phyloP scores from a whole-genome alignment of 30 jellyfish, hydroid and myxozoan genomes.

The Aurelia aurita complex sp. Pacific region DNA sequence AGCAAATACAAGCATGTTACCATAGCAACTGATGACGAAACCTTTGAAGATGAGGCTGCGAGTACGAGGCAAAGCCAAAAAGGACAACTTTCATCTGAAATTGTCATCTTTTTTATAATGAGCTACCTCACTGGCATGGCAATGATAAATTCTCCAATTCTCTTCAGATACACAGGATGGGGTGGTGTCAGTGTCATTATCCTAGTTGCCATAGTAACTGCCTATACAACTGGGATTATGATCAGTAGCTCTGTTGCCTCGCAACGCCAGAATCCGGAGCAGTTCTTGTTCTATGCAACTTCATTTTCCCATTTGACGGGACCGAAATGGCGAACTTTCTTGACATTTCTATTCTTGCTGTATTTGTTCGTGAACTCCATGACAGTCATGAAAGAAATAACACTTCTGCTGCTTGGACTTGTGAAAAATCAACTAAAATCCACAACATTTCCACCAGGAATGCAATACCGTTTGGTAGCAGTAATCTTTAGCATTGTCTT shows the following conservation, averaged over 20 bases:
- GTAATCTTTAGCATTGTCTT: neutral
- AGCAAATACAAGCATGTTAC: neutral
- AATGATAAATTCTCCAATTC: neutral
- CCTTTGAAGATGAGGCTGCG: neutral
- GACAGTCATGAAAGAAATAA: neutral
- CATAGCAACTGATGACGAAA: neutral
- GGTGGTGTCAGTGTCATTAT: neutral
- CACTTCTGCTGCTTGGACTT: neutral
- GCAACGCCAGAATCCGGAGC: neutral
- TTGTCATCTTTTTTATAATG: neutral
- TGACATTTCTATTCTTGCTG: neutral
- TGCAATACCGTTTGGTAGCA: neutral
- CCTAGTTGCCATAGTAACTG: neutral
- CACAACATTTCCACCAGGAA: neutral
- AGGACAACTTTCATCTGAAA: neutral
- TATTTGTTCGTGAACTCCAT: neutral
- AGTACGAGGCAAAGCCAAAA: neutral
- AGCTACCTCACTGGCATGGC: constrained; percentile 7
- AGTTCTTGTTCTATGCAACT: neutral
- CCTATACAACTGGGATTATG: neutral
- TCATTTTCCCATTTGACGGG: neutral
- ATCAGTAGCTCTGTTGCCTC: neutral
- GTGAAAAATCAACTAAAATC: neutral
- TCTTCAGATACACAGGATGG: constrained; percentile 6
- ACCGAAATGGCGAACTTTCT: neutral